Conservation (phyloP, 2,888 invertebrate species). For the Crocallis elinguaria region DNA sequence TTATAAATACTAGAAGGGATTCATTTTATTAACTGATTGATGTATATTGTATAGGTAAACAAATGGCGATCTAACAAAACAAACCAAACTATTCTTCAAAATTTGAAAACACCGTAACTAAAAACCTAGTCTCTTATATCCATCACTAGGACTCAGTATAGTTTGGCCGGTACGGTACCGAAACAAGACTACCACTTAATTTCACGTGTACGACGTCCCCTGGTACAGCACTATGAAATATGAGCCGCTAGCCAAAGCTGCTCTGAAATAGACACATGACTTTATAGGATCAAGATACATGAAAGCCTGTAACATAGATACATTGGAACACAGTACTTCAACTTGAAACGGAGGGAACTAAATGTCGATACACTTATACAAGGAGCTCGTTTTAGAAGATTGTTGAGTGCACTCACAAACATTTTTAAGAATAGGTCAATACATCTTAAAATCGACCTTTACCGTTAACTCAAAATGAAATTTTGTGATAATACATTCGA, state of each 20-base stretch:
- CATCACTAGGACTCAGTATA: not conserved
- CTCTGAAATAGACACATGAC: conserved; percentile 22
- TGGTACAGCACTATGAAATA: conserved; percentile 23
- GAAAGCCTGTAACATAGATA: conserved; percentile 9
- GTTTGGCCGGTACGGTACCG: conserved; percentile 19
- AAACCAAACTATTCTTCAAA: not conserved
- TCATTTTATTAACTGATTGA: too few species aligned
- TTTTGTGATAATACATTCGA: too few species aligned
- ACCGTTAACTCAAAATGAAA: too few species aligned
- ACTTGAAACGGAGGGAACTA: not conserved
- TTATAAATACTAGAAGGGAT: too few species aligned
- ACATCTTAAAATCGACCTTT: too few species aligned
- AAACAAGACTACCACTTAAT: conserved; percentile 27
- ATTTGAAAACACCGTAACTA: not conserved
- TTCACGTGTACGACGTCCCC: conserved; percentile 26
- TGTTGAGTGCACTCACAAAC: too few species aligned
- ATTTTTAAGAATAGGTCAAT: too few species aligned
- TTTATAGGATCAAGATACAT: conserved; percentile 27
- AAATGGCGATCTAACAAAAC: too few species aligned
- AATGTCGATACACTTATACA: too few species aligned
- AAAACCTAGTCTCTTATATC: not conserved
- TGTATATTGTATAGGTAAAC: too few species aligned
- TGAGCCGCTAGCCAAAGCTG: conserved; percentile 27
- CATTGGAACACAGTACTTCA: not conserved
- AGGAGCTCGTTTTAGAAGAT: too few species aligned